Conservation (phyloP, 2,797 vertebrate genomes). For the Mycteria americana region DNA sequence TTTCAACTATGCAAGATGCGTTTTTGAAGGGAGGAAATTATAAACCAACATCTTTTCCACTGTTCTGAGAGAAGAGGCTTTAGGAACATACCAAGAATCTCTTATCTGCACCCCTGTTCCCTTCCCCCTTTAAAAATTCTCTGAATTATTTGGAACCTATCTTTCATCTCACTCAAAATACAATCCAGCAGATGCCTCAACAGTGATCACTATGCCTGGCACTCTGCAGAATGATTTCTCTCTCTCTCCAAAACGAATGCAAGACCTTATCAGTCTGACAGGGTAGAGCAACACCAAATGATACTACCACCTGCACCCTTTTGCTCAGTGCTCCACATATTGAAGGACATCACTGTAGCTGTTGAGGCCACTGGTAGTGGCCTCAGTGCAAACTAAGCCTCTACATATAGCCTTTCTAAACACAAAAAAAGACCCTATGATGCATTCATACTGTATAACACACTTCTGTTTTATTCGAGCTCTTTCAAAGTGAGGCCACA, state of each 20-base stretch:
- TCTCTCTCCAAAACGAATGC: not conserved
- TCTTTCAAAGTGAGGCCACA: slow-evolving; percentile 4
- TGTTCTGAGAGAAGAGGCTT: not conserved
- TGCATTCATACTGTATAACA: not conserved
- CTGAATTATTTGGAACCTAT: slow-evolving; percentile 18
- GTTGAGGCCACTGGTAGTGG: not conserved
- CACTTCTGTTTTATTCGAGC: slow-evolving; percentile 45
- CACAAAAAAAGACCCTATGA: not conserved
- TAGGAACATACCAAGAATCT: not conserved
- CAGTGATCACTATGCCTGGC: not conserved
- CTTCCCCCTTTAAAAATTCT: slow-evolving; percentile 1
- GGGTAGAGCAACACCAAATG: not conserved
- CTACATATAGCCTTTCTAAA: not conserved
- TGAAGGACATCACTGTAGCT: not conserved
- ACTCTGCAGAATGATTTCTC: not conserved
- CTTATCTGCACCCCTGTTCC: not conserved
- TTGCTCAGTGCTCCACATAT: not conserved
- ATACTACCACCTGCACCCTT: not conserved
- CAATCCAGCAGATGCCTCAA: not conserved
- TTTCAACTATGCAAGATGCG: slow-evolving; percentile 15
- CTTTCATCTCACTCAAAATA: slow-evolving; percentile 17
- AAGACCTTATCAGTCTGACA: not conserved
- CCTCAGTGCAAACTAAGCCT: not conserved
- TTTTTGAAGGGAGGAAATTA: slow-evolving; percentile 32
- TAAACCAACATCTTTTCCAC: slow-evolving; percentile 23